These are phyloP conservation scores for Hypsibius dujardini DNA, from an alignment of 1,140 invertebrate species.

Conservation along the genomic window DNA sequence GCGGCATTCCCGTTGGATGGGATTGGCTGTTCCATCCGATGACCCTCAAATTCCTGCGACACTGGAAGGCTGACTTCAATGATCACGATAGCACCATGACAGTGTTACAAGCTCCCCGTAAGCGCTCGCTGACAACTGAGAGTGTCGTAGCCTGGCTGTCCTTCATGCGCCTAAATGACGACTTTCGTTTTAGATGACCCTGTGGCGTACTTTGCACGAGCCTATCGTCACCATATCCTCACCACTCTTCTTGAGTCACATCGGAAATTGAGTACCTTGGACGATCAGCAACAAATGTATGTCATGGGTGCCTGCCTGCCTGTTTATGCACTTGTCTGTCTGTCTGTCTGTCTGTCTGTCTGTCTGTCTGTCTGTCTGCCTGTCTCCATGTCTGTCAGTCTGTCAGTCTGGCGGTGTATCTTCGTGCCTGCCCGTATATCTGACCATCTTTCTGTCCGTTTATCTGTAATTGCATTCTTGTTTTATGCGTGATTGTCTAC, in stretches of 20 bases:
- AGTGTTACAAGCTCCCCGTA: not conserved
- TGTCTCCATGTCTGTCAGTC: too few relatives aligned
- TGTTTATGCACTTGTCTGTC: too few relatives aligned
- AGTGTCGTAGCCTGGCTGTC: too few relatives aligned
- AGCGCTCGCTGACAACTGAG: not conserved
- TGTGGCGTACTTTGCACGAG: slow-evolving; percentile 14
- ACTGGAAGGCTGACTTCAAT: not conserved
- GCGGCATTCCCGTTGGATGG: not conserved
- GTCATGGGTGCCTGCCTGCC: too few relatives aligned
- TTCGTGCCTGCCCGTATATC: not conserved
- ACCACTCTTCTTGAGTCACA: not conserved
- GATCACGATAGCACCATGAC: not conserved
- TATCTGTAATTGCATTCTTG: not conserved
- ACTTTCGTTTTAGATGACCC: slow-evolving; percentile 11
- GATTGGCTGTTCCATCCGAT: slow-evolving; percentile 10
- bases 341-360: too few relatives aligned
- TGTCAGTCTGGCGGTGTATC: too few relatives aligned
- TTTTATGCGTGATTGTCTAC: too few relatives aligned
- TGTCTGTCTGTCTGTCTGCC: too few relatives aligned
- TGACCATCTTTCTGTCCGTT: not conserved
- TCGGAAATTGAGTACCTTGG: too few relatives aligned
- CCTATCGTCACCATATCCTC: not conserved
- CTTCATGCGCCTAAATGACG: not conserved
- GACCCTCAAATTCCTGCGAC: slow-evolving; percentile 2
- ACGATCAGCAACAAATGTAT: too few relatives aligned